Evolutionary conservation across 2,113 vertebrate genomes (phyloP), one percentile per base, ranked within the genome.

Genomic region (Orientallactaga bullata): DNA sequence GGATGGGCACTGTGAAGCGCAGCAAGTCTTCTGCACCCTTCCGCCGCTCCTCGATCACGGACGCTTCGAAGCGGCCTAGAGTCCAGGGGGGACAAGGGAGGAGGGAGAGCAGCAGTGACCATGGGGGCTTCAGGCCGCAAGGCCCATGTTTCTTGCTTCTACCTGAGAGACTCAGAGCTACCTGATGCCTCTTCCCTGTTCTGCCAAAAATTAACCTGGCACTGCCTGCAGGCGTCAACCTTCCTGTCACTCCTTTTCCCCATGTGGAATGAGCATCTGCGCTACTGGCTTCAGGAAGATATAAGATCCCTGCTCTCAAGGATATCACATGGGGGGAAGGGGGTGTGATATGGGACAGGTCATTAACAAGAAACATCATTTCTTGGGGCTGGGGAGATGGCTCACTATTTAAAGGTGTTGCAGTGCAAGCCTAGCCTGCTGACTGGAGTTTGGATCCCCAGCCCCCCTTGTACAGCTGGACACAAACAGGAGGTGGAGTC

Each of bases 11-110:
- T 0, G 98, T 98, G 95, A 99, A 99, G 3, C 97, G 97, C 4
- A 99, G 97, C 98, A 99, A 97, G 95, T 92, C 97, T 95, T 99
- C 99, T 0, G 99, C 97, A 0, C 98, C 99, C n/a, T 97, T 98
- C 15, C 99, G 98, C 85, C 99, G 98, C 93, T 99, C 99, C 88
- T 99, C 99, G 1, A 99, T 99, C 96, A 99, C 99, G 0, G 98
- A 96, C 32, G 98, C 98, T 66, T 99, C 99, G 74, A 99, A 99
- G 28, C 99, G 98, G 47, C 99, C 99, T 99, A 93, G 23, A 74
- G 82, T 12, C 42, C 78, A 60, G 61, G 7, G 32, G 55, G 55
- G 35, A n/a, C 20, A 39, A 39, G 51, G 42, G 32, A 16, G 7
- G 1, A 18, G 18, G 80, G 13, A 86, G 51, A 74, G 39, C 23